These are phyloP conservation scores for Dicrurus megarhynchus DNA, from an alignment of 2,113 vertebrate species.

Conservation along the genomic window DNA sequence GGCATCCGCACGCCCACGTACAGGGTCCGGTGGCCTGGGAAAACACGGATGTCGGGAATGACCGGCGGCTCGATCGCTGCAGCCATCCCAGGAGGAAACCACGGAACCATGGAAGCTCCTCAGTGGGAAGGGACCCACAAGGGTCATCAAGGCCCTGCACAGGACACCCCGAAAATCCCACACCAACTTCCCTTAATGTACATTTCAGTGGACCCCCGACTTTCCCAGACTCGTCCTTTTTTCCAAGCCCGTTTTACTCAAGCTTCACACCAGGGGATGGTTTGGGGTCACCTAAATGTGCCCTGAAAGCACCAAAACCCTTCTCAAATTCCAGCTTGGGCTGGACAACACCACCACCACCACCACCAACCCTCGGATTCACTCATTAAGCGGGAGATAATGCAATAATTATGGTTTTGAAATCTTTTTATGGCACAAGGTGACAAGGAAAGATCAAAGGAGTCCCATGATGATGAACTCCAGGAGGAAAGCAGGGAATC, in stretches of 20 bases:
- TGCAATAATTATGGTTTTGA: neutral
- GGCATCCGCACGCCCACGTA: constrained; percentile 94
- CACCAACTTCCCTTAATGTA: rapidly evolving
- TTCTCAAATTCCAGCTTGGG: neutral
- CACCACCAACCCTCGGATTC: rapidly evolving
- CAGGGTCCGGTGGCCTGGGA: constrained; percentile 89
- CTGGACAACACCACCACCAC: neutral
- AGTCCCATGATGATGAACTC: neutral
- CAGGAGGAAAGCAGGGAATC: neutral
- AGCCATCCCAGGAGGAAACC: neutral
- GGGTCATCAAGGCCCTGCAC: neutral
- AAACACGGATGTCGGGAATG: rapidly evolving
- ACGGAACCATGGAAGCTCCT: rapidly evolving
- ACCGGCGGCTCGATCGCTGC: rapidly evolving
- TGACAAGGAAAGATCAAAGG: neutral
- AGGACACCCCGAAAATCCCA: neutral
- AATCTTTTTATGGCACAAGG: neutral
- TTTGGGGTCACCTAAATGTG: neutral
- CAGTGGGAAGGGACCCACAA: neutral
- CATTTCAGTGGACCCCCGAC: neutral
- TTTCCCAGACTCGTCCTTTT: neutral
- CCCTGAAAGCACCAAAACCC: neutral
- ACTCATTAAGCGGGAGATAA: neutral
- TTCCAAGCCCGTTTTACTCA: neutral
- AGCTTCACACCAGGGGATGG: too few species aligned